Evolutionary conservation across 2,113 vertebrate genomes (phyloP), one percentile per base, ranked within the genome.

Genomic region (Hyaena hyaena): DNA sequence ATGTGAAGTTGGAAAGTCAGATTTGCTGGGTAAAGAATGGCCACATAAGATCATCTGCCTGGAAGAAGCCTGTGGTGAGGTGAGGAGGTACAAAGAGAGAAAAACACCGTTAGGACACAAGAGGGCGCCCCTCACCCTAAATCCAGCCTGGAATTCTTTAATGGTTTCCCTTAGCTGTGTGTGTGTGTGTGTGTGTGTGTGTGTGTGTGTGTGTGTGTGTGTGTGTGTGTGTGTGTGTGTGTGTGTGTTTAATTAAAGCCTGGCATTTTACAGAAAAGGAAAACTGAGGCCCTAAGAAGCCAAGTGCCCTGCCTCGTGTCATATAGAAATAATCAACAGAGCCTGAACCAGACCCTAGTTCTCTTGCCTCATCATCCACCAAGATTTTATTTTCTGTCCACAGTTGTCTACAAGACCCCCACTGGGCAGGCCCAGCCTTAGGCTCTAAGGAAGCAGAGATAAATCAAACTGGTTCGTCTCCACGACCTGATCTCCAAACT

Each of bases 81-180:
- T 16, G 0, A 89, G n/a, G 1, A 14, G 21, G n/a, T 76, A 23
- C 21, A 77, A 31, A 68, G 82, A 92, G 80, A 74, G 12, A 87
- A 88, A 35, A 15, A 83, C 53, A 43, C 48, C 66, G 7, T n/a
- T 93, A 31, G 26, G 53, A 89, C 98, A 96, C 97, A 96, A 98
- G 98, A 97, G 97, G 98, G 98, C 97, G 43, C 71, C 23, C 97
- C 24, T 96, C 28, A 11, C 95, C 87, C 53, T 95, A 63, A 87
- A 90, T 73, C 88, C 66, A 85, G 45, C 23, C 65, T 69, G 24
- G 23, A 76, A 85, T 80, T 81, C 19, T 31, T 80, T 63, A 33
- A 0, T 2, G 23, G 33, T 74, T 74, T 93, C 89, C 55, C 19
- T 88, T 14, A 76, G 66, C 3, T 39, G 39, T 39, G 39, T 39